Conservation (phyloP, 2,113 vertebrate species). For the Cichladusa arquata region DNA sequence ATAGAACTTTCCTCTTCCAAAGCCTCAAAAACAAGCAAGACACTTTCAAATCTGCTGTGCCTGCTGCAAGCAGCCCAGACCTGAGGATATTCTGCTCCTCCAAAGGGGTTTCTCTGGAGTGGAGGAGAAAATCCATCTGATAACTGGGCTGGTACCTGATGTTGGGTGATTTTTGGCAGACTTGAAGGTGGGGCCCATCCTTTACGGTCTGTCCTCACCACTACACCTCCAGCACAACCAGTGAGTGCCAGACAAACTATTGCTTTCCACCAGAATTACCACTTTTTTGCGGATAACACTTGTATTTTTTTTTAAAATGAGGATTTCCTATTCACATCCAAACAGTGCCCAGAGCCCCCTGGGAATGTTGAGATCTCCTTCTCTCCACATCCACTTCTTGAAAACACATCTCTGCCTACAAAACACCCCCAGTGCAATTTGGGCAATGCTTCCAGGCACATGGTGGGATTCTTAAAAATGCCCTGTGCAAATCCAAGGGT, state of each 20-base stretch:
- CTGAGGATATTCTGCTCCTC: neutral
- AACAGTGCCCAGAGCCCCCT: neutral
- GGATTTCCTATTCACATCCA: neutral
- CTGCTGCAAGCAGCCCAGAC: neutral
- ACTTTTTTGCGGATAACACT: neutral
- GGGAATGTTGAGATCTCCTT: neutral
- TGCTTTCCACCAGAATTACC: neutral
- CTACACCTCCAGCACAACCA: neutral
- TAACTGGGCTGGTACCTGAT: neutral
- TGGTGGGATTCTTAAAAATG: rapidly evolving
- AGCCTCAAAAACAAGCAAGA: neutral
- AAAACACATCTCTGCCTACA: neutral
- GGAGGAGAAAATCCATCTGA: neutral
- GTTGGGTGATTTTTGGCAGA: neutral
- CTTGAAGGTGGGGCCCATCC: neutral
- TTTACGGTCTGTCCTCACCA: neutral
- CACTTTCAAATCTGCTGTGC: neutral
- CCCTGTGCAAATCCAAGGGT: neutral
- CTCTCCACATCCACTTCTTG: neutral
- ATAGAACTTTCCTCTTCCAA: neutral
- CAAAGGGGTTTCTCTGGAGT: neutral
- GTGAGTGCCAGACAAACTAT: rapidly evolving
- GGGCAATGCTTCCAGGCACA: too few species aligned
- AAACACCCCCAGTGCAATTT: neutral
- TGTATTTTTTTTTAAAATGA: too few species aligned